Conservation (phyloP, 2,888 invertebrate species). For the Exocentrus adspersus region DNA sequence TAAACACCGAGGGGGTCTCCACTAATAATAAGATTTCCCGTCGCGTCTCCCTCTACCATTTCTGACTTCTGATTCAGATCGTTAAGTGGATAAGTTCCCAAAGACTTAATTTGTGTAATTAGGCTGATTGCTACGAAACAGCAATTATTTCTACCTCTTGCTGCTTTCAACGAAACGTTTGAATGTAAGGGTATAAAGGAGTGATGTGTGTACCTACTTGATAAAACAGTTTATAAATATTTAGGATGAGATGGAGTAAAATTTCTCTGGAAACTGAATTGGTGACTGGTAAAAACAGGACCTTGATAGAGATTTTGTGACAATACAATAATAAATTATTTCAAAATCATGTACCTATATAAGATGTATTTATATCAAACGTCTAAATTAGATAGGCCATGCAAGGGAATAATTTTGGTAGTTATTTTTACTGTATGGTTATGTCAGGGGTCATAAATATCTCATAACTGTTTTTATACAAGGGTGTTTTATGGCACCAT, state of each 20-base stretch:
- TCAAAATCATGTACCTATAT: no score
- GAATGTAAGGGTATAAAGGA: not conserved
- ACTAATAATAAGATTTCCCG: slow-evolving; percentile 35
- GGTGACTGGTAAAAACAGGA: no score
- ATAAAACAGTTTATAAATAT: no score
- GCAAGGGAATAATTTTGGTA: not conserved
- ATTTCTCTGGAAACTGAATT: no score
- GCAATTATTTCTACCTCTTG: slow-evolving; percentile 32
- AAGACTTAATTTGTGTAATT: slow-evolving; percentile 30
- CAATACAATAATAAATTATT: no score
- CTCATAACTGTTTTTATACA: slow-evolving; percentile 53
- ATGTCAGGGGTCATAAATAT: slow-evolving; percentile 49
- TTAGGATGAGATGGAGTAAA: no score
- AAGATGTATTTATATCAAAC: no score
- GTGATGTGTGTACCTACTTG: slow-evolving; percentile 1
- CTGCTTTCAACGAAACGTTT: slow-evolving; percentile 22
- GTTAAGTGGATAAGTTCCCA: slow-evolving; percentile 37
- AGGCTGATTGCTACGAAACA: slow-evolving; percentile 21
- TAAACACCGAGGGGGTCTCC: not conserved
- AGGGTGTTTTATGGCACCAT: slow-evolving; percentile 54
- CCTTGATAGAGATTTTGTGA: no score
- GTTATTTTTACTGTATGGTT: not conserved
- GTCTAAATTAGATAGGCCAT: no score
- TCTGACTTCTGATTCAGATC: slow-evolving; percentile 27
- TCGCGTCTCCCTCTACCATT: slow-evolving; percentile 26